Base-by-base conservation (phyloP, 2,113 vertebrate genomes). In the Emydocephalus ijimae region DNA sequence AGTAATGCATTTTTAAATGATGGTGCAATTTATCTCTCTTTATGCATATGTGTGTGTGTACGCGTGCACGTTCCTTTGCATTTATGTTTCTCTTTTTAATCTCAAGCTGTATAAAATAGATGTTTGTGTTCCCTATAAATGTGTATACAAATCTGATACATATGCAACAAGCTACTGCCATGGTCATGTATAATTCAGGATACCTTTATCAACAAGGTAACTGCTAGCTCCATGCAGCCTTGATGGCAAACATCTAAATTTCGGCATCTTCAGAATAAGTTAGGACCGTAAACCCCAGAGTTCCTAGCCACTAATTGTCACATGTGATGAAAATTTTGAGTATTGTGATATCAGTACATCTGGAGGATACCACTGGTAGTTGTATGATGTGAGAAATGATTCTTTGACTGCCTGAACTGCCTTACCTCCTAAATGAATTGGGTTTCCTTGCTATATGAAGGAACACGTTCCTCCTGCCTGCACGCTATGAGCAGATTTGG, bases 1-100 rank as follows among this genome's bases (percentile, higher is more conserved):
- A 96, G 96, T 93, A 96, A 93, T 94, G 34, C 69, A 81, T 81
- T 81, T 81, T 81, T 39, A 81, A 81, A 81, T 81, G 34, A 20
- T 20, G 34, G 5, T 39, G 34, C 18, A 3, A 96, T 93, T 93
- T 92, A 11, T 20, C 5, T 87, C 2, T 87, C 8, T 52, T 2
- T 50, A 23, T 43, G 85, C 24, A 39, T 74, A 5, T 45, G 14
- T 14, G 18, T 18, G 29, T n/a, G 69, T 20, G 2, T 81, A 2
- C 20, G 69, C 0, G 1, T 14, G 11, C 3, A 10, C 2, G 1
- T 4, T 8, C 11, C 29, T n/a, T 64, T 69, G 29, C 12, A 14
- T 69, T 69, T 81, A 6, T 81, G 6, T 74, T 34, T 74, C n/a
- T 74, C n/a, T 74, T 74, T 74, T 74, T 34, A 34, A 34, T 34